Evolutionary conservation across 1,140 invertebrate genomes (phyloP), one percentile per base, ranked within the genome.

Genomic region (Orius laevigatus): DNA sequence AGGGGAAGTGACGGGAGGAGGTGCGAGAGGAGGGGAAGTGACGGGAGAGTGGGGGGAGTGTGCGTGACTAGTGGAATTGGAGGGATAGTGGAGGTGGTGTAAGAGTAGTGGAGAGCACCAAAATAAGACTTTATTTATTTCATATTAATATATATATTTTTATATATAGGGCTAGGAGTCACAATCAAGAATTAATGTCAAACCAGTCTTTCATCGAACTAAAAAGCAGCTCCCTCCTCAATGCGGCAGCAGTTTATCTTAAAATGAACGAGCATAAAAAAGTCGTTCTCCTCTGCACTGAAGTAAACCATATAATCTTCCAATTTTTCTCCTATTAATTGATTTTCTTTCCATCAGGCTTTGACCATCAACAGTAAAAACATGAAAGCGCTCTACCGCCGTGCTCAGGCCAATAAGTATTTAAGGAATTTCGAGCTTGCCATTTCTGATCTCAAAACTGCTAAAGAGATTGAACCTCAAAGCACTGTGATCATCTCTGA

Each of bases 321-420:
- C 34, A 34, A 11, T 9, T 31, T 35, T 38, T 49, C 5, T 11
- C 15, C 38, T 48, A 38, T 9, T 14, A n/a, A 11, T 49, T 0
- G 15, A 10, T 52, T 48, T 20, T 42, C 5, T 51, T 44, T 43
- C 25, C 61, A 62, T 31, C 57, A 85, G 79, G 78, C 82, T 38
- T 60, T 90, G 46, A 57, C 67, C 40, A 55, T 74, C 1, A 73
- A 85, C 52, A 60, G 70, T 15, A 67, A 66, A 0, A 84, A 81
- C 64, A 73, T 72, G 39, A 92, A 92, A 66, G 86, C 84, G 0
- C 62, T 81, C 20, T 90, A 81, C 62, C 69, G 86, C 55, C 73
- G 81, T 53, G 85, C 77, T 0, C 77, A 84, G 62, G 84, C 85
- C 9, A 33, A 39, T 14, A 38, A 36, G 12, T 48, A 11, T 18